Evolutionary conservation across 1,140 invertebrate species (phyloP).

Genomic region (Zaprionus ornatus): DNA sequence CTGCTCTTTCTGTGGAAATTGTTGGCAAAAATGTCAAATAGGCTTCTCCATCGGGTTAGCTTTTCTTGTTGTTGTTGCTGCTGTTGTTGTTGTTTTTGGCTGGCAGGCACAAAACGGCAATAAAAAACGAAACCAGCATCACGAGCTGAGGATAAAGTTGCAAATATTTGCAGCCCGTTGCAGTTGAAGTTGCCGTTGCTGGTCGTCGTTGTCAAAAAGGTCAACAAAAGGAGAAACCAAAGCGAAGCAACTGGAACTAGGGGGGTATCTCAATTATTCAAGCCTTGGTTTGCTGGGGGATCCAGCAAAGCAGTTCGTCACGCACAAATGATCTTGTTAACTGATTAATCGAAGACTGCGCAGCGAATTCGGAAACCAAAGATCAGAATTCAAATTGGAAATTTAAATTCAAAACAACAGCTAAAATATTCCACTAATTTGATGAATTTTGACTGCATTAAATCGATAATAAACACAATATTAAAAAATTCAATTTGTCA

Average conservation of each 20-base stretch:
- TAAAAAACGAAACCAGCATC: conserved; percentile 68
- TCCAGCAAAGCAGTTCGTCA: conserved; percentile 13
- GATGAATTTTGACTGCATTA: not conserved
- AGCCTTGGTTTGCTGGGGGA: not conserved
- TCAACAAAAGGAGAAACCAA: conserved; percentile 69
- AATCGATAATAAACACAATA: not conserved
- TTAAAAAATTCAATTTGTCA: not conserved
- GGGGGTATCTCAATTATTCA: conserved; percentile 34
- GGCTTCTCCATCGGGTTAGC: conserved; percentile 48
- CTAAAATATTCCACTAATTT: not conserved
- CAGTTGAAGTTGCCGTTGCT: conserved; percentile 41
- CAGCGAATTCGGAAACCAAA: not conserved
- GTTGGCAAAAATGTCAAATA: conserved; percentile 78
- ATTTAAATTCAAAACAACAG: conserved; percentile 1
- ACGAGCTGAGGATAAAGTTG: conserved; percentile 76
- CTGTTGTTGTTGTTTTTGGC: not conserved
- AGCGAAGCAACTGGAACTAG: conserved; percentile 30
- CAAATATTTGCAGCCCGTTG: conserved; percentile 57
- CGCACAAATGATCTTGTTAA: conserved; percentile 36
- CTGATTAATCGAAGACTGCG: conserved; percentile 5
- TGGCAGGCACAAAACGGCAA: conserved; percentile 47
- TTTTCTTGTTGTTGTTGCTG: conserved; percentile 2
- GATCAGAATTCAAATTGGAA: not conserved
- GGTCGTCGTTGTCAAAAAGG: conserved; percentile 66
- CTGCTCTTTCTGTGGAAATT: conserved; percentile 74